Evolutionary conservation across 2,888 invertebrate genomes (phyloP), one percentile per base, ranked within the genome.

Genomic region (Athalia rosae): DNA sequence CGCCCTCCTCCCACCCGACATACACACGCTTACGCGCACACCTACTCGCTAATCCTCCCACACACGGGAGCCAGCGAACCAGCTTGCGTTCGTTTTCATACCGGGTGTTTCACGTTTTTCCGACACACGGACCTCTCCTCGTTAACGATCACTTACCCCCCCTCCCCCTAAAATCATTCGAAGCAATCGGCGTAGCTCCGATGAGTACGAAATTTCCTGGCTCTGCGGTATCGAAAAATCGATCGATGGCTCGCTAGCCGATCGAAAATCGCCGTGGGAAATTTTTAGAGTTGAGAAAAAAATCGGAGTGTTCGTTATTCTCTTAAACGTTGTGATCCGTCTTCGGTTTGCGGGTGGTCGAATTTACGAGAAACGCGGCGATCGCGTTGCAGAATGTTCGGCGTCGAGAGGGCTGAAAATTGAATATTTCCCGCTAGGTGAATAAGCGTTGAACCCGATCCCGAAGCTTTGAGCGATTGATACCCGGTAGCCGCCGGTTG

Each of bases 81-180:
- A 62, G 61, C 43, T 61, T 28, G 43, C 45, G 50, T 45, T 76
- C 56, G 15, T 41, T 43, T 59, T n/a, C n/a, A 74, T 64, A 74
- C 77, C 61, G 74, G 71, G 61, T 77, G 77, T 73, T 63, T 73
- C 64, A 95, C 95, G 91, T 95, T 96, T 62, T 50, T 2, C 28
- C 48, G 13, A 74, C n/a, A 45, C 71, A 4, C 4, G 5, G 3
- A 58, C 13, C 50, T 67, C 9, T 67, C 67, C n/a, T n/a, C 28
- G n/a, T 7, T 0, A 11, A 28, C 43, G 4, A 53, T 53, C 8
- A 9, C 48, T n/a, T 13, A 50, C 8, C 66, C 47, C 8, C 77
- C n/a, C 67, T 28, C n/a, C n/a, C n/a, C n/a, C n/a, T n/a, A n/a
- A n/a, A 9, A 41, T 53, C 53, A n/a, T 53, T 53, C 4, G 0